Evolutionary conservation across 35 echinoderm and acorn worm species (phyloP), one percentile per base, ranked within the genome.

Genomic region (Anneissia japonica): DNA sequence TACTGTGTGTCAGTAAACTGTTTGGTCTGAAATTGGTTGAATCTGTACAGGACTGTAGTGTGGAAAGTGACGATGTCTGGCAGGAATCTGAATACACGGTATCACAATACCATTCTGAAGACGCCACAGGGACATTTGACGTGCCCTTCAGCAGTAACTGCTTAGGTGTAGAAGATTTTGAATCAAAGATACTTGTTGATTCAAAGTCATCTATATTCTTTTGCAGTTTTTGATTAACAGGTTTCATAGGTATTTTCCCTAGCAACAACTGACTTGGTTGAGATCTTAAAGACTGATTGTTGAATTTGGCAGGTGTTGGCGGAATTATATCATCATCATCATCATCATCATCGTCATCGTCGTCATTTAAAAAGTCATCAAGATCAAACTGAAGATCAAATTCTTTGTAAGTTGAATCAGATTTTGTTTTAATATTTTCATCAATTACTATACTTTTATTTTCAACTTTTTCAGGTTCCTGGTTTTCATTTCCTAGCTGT

Each of bases 341-440:
- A 35, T 75, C 72, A 31, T 87, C 81, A 3, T 90, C 88, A 34
- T 85, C 91, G 86, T 99, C 92, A 36, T 94, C n/a, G 26, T 64
- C 51, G 26, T 64, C 51, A 76, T 78, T 38, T 9, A 78, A 32
- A 16, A 64, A 64, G 79, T 87, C 74, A 46, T 86, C 75, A 84
- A 99, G 84, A 77, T 99, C 89, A 90, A 99, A 99, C 37, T 84
- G 90, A 3, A 99, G 90, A 64, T 99, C 96, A 92, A 99, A 99
- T 37, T 92, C 75, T 31, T 84, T 78, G 40, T 99, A 77, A 38
- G 13, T 74, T 46, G 6, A 38, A 51, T 4, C 4, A 19, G 0
- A 51, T 37, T 36, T 14, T 29, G 55, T 26, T 32, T 36, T 31
- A 33, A 39, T 39, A 29, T 38, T 17, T 79, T 77, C n/a, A 34